Conservation (phyloP, 2,113 vertebrate species). For the Melanocharis versteri region DNA sequence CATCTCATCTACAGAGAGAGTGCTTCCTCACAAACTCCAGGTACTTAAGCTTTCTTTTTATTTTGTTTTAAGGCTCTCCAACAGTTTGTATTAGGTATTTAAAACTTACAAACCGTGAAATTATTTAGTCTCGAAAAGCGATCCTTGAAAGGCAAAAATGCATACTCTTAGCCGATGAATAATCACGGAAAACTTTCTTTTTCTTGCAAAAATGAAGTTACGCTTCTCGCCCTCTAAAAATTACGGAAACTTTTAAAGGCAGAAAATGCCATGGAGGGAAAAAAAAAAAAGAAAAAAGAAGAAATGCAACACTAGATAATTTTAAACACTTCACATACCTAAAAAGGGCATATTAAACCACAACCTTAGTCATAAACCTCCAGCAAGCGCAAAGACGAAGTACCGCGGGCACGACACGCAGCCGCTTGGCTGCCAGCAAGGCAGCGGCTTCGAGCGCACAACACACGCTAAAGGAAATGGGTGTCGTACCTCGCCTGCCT, state of each 20-base stretch:
- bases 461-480: slow-evolving; percentile 81
- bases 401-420: slow-evolving; percentile 49
- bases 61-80: neutral
- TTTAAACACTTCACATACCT: slow-evolving; percentile 55
- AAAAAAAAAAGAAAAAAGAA: neutral
- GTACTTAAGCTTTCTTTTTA: neutral
- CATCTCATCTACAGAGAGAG: neutral
- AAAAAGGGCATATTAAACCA: slow-evolving; percentile 72
- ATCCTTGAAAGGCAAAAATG: neutral
- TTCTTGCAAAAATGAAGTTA: neutral
- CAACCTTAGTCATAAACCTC: slow-evolving; percentile 73
- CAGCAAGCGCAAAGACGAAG: slow-evolving; percentile 44
- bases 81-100: neutral
- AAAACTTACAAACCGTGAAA: neutral
- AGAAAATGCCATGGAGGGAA: neutral
- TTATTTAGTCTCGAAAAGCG: neutral
- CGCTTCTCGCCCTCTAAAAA: neutral
- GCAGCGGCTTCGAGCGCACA: slow-evolving; percentile 60
- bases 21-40: neutral
- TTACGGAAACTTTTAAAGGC: slow-evolving; percentile 13
- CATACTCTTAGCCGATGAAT: neutral
- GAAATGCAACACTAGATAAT: slow-evolving; percentile 37
- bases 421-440: slow-evolving; percentile 36
- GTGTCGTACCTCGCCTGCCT: slow-evolving; percentile 70
- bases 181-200: neutral